phyloP scores from a whole-genome alignment of 1,140 invertebrate genomes.

The Lordiphosa stackelbergi region DNA sequence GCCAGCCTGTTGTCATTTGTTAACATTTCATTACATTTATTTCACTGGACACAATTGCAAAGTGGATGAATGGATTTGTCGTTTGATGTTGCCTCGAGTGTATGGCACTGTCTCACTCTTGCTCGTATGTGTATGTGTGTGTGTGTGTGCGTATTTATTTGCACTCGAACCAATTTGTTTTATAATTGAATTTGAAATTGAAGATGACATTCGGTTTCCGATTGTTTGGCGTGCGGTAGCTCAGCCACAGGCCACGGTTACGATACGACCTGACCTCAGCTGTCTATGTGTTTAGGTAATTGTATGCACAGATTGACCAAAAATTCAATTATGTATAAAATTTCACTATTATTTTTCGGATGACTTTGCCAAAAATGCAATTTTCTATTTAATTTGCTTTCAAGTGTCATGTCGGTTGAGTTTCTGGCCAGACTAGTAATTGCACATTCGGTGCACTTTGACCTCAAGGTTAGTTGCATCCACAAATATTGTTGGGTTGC shows the following conservation, averaged over 20 bases:
- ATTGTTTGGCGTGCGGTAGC: conserved; percentile 69
- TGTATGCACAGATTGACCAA: conserved; percentile 62
- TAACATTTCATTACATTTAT: conserved; percentile 77
- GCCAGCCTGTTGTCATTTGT: conserved; percentile 74
- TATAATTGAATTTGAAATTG: conserved; percentile 78
- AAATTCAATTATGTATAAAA: conserved; percentile 77
- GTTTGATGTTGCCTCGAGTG: conserved; percentile 61
- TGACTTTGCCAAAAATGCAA: conserved; percentile 63
- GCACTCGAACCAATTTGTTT: conserved; percentile 74
- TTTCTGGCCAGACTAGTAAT: conserved; percentile 33
- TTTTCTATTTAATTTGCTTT: conserved; percentile 76
- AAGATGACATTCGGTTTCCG: conserved; percentile 75
- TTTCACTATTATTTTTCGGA: conserved; percentile 66
- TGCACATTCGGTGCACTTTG: conserved; percentile 37
- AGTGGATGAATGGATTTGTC: conserved; percentile 72
- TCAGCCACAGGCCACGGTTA: conserved; percentile 53
- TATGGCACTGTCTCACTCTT: conserved; percentile 2
- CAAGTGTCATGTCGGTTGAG: conserved; percentile 62
- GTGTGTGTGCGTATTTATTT: conserved; percentile 57
- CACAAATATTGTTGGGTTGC: conserved; percentile 57
- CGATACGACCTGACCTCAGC: conserved; percentile 51
- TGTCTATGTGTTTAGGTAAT: conserved; percentile 54
- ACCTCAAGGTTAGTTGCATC: conserved; percentile 58
- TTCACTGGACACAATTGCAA: conserved; percentile 71
- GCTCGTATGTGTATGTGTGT: conserved; percentile 5